Conservation (phyloP, 2,113 vertebrate species). For the Poeciliopsis retropinna region DNA sequence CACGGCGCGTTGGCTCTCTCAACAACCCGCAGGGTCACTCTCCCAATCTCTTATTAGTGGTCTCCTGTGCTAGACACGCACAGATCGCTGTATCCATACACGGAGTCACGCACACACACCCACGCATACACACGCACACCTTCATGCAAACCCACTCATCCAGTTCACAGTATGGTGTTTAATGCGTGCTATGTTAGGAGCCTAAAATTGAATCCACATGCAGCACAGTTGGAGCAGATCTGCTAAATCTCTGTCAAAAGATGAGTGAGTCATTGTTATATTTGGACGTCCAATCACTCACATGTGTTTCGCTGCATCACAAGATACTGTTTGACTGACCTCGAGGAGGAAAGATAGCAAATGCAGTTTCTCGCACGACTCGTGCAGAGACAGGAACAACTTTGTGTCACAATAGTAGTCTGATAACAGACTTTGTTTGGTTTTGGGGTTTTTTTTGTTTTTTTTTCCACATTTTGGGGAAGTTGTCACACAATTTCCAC, state of each 20-base stretch:
- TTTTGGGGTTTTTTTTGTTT: not conserved
- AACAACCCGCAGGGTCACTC: conserved; percentile 63
- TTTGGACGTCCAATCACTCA: conserved; percentile 23
- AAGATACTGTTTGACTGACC: conserved; percentile 51
- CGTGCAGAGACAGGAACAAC: not conserved
- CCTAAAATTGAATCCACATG: conserved; percentile 60
- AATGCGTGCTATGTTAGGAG: conserved; percentile 35
- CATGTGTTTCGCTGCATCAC: conserved; percentile 57
- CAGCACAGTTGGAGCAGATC: conserved; percentile 39
- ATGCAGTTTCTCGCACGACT: conserved; percentile 4
- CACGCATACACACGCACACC: conserved; percentile 34
- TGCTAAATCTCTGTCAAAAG: conserved; percentile 57
- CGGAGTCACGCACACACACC: conserved; percentile 2
- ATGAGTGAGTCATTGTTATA: conserved; percentile 51
- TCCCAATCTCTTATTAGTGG: conserved; percentile 69
- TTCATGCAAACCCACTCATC: conserved; percentile 53
- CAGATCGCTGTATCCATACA: conserved; percentile 5
- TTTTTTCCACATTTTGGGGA: conserved; percentile 26
- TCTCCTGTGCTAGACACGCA: conserved; percentile 41
- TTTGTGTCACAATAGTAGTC: conserved; percentile 35
- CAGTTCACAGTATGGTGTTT: conserved; percentile 46
- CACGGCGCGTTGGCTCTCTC: conserved; percentile 50
- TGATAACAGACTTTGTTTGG: conserved; percentile 8
- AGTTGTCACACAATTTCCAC: conserved; percentile 11
- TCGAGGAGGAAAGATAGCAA: conserved; percentile 37